Evolutionary conservation across 2,888 invertebrate genomes (phyloP).

Genomic region (Caenorhabditis drosophilae): DNA sequence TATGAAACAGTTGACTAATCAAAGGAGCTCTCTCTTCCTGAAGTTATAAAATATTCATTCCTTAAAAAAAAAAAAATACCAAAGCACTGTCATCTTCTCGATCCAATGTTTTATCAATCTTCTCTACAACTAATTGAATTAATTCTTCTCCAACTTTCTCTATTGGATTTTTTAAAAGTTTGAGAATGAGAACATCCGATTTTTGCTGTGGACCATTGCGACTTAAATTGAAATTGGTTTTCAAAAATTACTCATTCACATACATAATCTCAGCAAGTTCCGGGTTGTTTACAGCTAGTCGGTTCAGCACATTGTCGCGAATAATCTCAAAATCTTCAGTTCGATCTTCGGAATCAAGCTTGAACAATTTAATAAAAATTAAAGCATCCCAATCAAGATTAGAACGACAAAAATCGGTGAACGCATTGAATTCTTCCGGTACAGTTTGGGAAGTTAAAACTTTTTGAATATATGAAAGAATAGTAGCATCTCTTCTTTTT

Average conservation of each 20-base stretch:
- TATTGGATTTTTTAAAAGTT: neutral
- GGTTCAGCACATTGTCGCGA: neutral
- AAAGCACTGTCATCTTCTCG: too few relatives aligned
- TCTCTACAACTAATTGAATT: neutral
- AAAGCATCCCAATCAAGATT: slow-evolving; percentile 21
- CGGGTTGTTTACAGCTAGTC: neutral
- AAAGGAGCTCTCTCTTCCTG: slow-evolving; percentile 5
- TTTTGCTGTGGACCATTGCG: too few relatives aligned
- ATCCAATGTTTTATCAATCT: neutral
- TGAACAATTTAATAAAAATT: slow-evolving; percentile 11
- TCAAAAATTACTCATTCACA: too few relatives aligned
- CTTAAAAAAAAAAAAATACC: too few relatives aligned
- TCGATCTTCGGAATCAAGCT: slow-evolving; percentile 3
- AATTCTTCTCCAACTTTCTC: slow-evolving; percentile 1
- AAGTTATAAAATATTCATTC: too few relatives aligned
- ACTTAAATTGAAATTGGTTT: too few relatives aligned
- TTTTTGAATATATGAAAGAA: neutral
- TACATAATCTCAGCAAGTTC: neutral
- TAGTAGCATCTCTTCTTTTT: neutral
- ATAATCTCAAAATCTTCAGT: neutral
- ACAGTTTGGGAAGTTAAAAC: neutral
- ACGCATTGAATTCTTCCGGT: neutral
- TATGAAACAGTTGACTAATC: slow-evolving; percentile 2
- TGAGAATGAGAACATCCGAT: neutral
- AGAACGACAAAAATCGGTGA: slow-evolving; percentile 4